A percentile compares a stretch with the other conserved stretches of the same genome.
phyloP scores from a whole-genome alignment of 1,140 invertebrate species.

The Bemisia tabaci region DNA sequence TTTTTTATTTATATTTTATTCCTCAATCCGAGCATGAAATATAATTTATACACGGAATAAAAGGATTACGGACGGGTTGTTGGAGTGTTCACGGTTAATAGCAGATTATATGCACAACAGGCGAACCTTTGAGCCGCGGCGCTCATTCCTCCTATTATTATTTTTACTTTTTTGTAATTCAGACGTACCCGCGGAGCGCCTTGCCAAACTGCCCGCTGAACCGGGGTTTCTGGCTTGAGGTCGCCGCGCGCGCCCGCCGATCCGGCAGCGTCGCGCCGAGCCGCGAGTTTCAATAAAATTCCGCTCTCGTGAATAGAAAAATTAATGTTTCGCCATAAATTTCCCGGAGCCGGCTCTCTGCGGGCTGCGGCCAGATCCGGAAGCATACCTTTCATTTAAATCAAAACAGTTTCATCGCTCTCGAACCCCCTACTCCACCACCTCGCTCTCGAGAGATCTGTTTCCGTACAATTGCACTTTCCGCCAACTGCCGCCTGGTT shows the following conservation, averaged over 20 bases:
- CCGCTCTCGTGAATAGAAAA: not conserved
- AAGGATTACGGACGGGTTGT: not conserved
- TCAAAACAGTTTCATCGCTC: not conserved
- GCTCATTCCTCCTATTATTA: not conserved
- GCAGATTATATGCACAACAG: not conserved
- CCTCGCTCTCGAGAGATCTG: not conserved
- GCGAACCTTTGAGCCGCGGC: not conserved
- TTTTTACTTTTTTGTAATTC: not conserved
- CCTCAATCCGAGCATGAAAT: not conserved
- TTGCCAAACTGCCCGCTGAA: no score
- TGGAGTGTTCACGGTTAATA: not conserved
- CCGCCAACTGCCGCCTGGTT: not conserved
- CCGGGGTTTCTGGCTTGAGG: no score
- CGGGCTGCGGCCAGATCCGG: not conserved
- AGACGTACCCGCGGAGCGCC: no score
- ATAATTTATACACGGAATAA: not conserved
- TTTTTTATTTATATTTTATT: not conserved
- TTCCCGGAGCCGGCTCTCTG: not conserved
- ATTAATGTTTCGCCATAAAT: not conserved
- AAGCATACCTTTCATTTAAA: not conserved
- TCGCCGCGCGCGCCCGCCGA: no score
- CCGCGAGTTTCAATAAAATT: not conserved
- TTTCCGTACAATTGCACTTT: not conserved
- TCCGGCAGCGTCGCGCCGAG: no score
- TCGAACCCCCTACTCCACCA: not conserved